phyloP scores from a whole-genome alignment of 1,140 invertebrate species.

The Probaryconus sp. region DNA sequence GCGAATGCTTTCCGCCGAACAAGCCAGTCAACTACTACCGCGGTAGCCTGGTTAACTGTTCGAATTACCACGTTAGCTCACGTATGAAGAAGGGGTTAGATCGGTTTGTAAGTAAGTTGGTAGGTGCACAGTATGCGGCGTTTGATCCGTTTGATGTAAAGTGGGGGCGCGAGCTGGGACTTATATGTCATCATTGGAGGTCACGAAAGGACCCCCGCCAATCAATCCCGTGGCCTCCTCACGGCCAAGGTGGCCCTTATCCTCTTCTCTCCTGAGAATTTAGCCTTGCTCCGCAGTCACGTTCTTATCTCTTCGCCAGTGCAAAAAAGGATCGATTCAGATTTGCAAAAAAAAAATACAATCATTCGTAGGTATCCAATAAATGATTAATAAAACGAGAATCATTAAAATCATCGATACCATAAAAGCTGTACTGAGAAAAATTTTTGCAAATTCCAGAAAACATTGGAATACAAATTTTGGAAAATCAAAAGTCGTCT shows the following conservation, averaged over 20 bases:
- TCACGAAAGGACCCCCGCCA: slow-evolving; percentile 53
- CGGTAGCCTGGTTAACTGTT: slow-evolving; percentile 58
- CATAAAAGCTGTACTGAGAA: no score
- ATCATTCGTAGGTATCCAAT: no score
- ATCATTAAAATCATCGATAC: no score
- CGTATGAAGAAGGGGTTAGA: slow-evolving; percentile 59
- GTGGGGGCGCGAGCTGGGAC: slow-evolving; percentile 46
- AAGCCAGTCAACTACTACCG: slow-evolving; percentile 56
- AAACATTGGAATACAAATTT: no score
- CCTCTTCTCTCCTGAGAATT: slow-evolving; percentile 19
- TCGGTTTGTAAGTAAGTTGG: slow-evolving; percentile 50
- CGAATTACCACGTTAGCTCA: slow-evolving; percentile 57
- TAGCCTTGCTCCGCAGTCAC: slow-evolving; percentile 27
- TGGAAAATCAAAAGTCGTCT: no score
- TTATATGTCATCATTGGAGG: slow-evolving; percentile 55
- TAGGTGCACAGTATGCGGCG: slow-evolving; percentile 47
- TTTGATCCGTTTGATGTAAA: slow-evolving; percentile 43
- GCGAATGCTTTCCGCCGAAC: slow-evolving; percentile 54
- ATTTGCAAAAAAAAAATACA: no score
- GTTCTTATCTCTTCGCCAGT: slow-evolving; percentile 34
- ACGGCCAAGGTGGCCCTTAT: slow-evolving; percentile 57
- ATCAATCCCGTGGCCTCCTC: slow-evolving; percentile 42
- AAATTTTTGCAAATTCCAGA: no score
- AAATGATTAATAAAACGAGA: no score
- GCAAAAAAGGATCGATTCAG: background rate